These are phyloP conservation scores for Heteromormyrus szaboi DNA, from an alignment of 2,797 vertebrate species.

Conservation along the genomic window DNA sequence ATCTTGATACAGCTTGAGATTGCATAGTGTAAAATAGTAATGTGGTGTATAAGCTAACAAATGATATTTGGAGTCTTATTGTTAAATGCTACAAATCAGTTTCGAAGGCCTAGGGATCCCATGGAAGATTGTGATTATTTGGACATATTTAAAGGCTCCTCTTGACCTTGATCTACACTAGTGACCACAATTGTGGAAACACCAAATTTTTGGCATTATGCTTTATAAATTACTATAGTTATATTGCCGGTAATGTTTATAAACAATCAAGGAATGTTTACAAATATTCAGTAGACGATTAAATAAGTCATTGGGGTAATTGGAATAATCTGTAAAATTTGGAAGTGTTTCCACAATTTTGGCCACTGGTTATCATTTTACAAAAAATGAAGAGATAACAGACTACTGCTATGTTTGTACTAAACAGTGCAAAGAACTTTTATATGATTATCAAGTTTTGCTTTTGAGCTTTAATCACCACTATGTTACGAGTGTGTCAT, in stretches of 20 bases:
- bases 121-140: neutral
- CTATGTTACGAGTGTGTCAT: neutral
- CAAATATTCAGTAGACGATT: neutral
- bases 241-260: neutral
- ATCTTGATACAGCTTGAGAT: neutral
- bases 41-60: neutral
- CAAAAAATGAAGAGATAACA: neutral
- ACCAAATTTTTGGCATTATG: neutral
- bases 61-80: neutral
- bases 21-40: neutral
- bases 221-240: neutral
- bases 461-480: neutral
- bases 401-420: neutral
- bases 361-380: neutral
- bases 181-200: neutral
- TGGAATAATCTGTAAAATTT: neutral
- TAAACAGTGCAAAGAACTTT: neutral
- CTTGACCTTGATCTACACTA: neutral
- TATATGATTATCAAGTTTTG: neutral
- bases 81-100: neutral
- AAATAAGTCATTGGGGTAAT: neutral
- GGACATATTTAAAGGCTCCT: neutral
- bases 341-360: neutral
- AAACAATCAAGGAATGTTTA: neutral
- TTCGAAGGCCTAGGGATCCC: neutral